Base-by-base conservation (phyloP, 2,888 invertebrate species). In the Argyra leucocephala region DNA sequence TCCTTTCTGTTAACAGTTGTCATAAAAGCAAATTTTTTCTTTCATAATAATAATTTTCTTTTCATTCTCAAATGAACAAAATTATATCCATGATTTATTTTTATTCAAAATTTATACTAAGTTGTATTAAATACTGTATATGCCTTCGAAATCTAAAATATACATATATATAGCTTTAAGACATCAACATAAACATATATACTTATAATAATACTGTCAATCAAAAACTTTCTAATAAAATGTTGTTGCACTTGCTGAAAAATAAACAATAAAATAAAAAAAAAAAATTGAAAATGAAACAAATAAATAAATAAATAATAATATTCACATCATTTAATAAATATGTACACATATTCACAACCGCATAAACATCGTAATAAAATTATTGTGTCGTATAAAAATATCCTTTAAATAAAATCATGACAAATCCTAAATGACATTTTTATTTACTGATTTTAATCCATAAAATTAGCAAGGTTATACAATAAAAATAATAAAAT, bases 361-460 rank as follows among this genome's bases (percentile, higher is more conserved):
- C 4, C 15, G 18, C 48, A 48, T 48, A 48, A 1, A 15, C 37
- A 37, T 15, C 37, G 12, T 15, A 37, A 10, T 7, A 31, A 31
- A 48, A 48, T 48, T 48, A 48, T 18, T 18, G 15, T 18, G 12
- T 31, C 31, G 10, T 31, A 10, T 31, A 12, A 18, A 48, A 48
- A 48, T 18, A 48, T 48, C 48, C 48, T 48, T 48, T 18, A 18
- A 48, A 37, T 15, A 59, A 59, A 24, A 59, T 59, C 12, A 4
- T 59, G 59, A 59, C 26, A 67, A 68, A 68, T 68, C 68, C 67
- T 67, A 64, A 68, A 68, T 68, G 68, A 66, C 68, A 68, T 67
- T 67, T 67, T 65, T 37, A 68, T 48, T 18, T 5, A 18, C 18
- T 48, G 48, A 48, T 48, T 48, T 48, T 48, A 48, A 48, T 48